Evolutionary conservation across 2,888 invertebrate species (phyloP).

Genomic region (Electrophaes corylata): DNA sequence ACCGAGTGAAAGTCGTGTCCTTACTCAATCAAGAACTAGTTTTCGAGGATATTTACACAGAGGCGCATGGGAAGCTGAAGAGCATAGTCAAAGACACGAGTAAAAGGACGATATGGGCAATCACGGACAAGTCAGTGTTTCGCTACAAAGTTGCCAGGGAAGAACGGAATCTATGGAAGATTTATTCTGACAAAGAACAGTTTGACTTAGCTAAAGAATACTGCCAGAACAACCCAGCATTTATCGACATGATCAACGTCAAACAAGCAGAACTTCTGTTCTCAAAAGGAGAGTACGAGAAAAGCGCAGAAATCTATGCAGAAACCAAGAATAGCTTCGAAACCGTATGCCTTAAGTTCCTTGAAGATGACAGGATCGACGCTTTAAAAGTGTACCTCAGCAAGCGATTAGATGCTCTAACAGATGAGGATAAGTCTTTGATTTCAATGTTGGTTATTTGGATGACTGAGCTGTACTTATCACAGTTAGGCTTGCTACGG

Average conservation of each 20-base stretch:
- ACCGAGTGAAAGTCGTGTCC: conserved; percentile 93
- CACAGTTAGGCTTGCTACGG: conserved; percentile 91
- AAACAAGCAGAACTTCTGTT: conserved; percentile 95
- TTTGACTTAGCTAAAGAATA: conserved; percentile 95
- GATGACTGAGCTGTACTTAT: conserved; percentile 96
- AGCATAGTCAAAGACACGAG: conserved; percentile 92
- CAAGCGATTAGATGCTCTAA: conserved; percentile 90
- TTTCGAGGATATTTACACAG: conserved; percentile 93
- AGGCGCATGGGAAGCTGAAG: conserved; percentile 90
- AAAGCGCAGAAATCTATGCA: conserved; percentile 94
- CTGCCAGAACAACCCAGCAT: conserved; percentile 91
- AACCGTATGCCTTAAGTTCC: conserved; percentile 95
- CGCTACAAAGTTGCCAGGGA: conserved; percentile 93
- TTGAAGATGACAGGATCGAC: conserved; percentile 91
- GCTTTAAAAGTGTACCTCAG: conserved; percentile 95
- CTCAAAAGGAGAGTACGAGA: conserved; percentile 89
- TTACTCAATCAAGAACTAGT: conserved; percentile 93
- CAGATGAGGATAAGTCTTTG: conserved; percentile 91
- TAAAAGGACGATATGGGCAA: conserved; percentile 93
- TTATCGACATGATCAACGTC: conserved; percentile 92
- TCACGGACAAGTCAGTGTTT: conserved; percentile 93
- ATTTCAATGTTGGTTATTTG: conserved; percentile 97
- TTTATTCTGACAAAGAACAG: conserved; percentile 93
- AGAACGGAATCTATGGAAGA: conserved; percentile 94
- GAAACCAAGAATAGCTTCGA: conserved; percentile 97